Conservation (phyloP, 2,888 invertebrate genomes). For the Drosophila engyochracea region DNA sequence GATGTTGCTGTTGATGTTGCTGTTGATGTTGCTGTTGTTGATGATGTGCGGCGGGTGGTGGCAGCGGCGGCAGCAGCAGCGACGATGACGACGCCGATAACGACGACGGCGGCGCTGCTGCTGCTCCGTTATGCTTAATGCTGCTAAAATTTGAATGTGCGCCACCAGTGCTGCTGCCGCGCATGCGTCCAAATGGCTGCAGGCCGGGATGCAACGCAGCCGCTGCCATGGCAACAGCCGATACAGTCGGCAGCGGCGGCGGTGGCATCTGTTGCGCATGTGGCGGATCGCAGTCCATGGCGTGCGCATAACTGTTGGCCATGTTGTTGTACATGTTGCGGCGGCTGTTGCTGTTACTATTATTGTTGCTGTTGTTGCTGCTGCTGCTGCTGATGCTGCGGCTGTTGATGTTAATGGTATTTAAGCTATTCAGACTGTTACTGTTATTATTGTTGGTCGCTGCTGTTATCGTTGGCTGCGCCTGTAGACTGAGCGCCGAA, state of each 20-base stretch:
- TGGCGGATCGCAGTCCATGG: conserved; percentile 93
- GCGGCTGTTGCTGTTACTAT: conserved; percentile 63
- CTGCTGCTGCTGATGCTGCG: conserved; percentile 37
- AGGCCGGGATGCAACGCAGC: conserved; percentile 45
- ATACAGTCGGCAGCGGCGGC: conserved; percentile 61
- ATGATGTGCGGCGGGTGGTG: conserved; percentile 61
- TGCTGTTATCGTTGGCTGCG: conserved; percentile 37
- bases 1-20: not conserved
- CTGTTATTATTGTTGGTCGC: conserved; percentile 46
- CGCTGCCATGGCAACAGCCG: conserved; percentile 38
- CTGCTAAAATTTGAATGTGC: conserved; percentile 54
- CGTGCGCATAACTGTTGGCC: conserved; percentile 85
- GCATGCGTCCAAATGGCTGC: conserved; percentile 58
- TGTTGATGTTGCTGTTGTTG: conserved; percentile 47
- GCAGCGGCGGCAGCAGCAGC: conserved; percentile 41
- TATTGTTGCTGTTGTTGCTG: conserved; percentile 56
- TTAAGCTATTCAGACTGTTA: conserved; percentile 78
- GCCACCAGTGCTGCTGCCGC: conserved; percentile 29
- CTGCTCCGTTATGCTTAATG: conserved; percentile 63
- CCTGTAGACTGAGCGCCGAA: conserved; percentile 67
- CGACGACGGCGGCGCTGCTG: conserved; percentile 50
- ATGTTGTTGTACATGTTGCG: conserved; percentile 45
- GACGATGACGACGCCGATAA: conserved; percentile 28
- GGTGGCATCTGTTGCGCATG: conserved; percentile 76
- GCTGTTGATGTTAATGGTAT: conserved; percentile 59